Evolutionary conservation across 2,888 invertebrate genomes (phyloP), one percentile per base, ranked within the genome.

Genomic region (Trichopria drosophilae): DNA sequence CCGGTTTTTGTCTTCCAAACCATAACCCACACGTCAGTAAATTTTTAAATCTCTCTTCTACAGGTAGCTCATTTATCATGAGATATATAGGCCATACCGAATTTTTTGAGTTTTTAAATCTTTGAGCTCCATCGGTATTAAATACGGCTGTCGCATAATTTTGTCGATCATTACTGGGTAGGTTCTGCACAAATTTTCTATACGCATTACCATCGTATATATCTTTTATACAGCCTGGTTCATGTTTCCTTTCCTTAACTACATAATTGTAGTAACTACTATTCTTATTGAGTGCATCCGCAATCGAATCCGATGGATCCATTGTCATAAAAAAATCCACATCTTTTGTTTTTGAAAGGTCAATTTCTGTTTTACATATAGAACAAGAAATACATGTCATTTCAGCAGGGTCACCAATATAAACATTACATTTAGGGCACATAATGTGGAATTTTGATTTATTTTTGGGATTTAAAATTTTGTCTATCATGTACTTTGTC

Each of bases 121-220:
- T n/a, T n/a, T n/a, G n/a, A n/a, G n/a, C n/a, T n/a, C n/a, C n/a
- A 35, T 58, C 58, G 13, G 49, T 36, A 22, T 51, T 55, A 19
- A 58, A 58, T 29, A 24, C 51, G 2, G 51, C 20, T 6, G 49
- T 58, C 18, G 31, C 42, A 45, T 50, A 46, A n/a, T n/a, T n/a
- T n/a, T n/a, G n/a, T n/a, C n/a, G n/a, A n/a, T n/a, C n/a, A n/a
- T n/a, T n/a, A n/a, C n/a, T n/a, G n/a, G n/a, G n/a, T 24, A 41
- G 22, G 23, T 15, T 9, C 15, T 29, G 19, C 3, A 54, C 43
- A 3, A 40, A 37, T 4, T 51, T 13, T 22, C 47, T 20, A 18
- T 51, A 51, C 4, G 12, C 6, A 37, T 42, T 53, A 2, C 45
- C 53, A 41, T 53, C 49, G 46, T 40, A 49, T 26, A 53, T 46